Percentiles rank a stretch among this genome's conserved stretches.
These are phyloP conservation scores for Macrotus californicus DNA, from an alignment of 2,113 vertebrate genomes.

Conservation along the genomic window DNA sequence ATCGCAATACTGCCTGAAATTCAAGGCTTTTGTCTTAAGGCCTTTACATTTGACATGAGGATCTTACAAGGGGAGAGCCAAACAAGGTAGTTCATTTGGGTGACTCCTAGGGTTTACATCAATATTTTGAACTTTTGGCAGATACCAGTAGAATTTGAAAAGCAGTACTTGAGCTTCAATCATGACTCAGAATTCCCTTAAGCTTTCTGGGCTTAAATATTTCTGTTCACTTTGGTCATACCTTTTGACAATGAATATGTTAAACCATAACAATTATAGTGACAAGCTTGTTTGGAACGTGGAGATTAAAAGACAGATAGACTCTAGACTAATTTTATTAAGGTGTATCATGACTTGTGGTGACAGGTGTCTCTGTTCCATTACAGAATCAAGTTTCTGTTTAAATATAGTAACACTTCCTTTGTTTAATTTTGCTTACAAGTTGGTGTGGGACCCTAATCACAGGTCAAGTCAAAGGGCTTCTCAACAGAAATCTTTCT, in stretches of 20 bases:
- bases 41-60: not conserved
- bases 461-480: not conserved
- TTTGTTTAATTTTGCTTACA: not conserved
- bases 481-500: constrained; percentile 46
- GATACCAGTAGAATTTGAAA: not conserved
- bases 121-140: constrained; percentile 5
- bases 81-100: constrained; percentile 7
- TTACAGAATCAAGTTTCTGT: constrained; percentile 2
- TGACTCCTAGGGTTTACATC: not conserved
- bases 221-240: not conserved
- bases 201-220: not conserved
- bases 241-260: not conserved
- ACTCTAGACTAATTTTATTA: not conserved
- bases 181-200: constrained; percentile 9
- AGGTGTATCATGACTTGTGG: not conserved
- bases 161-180: not conserved
- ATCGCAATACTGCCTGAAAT: not conserved
- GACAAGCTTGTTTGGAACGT: constrained; percentile 26
- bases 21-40: not conserved
- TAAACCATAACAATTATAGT: not conserved
- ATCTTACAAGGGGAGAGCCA: not conserved
- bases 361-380: not conserved
- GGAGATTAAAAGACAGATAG: not conserved
- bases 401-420: not conserved
- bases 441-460: not conserved